Evolutionary conservation across 2,888 invertebrate species (phyloP).

Genomic region (Mesochorus sp.): DNA sequence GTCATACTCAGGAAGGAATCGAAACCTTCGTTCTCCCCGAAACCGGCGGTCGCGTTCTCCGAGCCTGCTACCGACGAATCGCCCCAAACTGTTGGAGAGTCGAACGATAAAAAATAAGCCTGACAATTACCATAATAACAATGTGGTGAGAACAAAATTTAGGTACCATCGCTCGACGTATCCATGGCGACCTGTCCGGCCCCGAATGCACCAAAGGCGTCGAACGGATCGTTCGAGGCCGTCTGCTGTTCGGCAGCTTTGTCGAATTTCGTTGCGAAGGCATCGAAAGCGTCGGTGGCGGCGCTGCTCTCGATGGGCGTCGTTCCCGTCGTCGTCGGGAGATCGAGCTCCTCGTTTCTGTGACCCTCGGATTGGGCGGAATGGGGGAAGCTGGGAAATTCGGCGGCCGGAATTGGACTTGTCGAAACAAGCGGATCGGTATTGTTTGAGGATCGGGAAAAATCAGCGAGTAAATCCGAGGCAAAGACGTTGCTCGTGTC

Average conservation of each 20-base stretch:
- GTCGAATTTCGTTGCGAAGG: constrained; percentile 95
- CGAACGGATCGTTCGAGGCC: constrained; percentile 82
- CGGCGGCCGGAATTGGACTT: constrained; percentile 72
- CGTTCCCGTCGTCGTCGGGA: constrained; percentile 72
- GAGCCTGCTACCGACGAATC: constrained; percentile 77
- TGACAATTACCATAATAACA: neutral
- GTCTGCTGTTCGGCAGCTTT: constrained; percentile 85
- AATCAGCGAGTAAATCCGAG: constrained; percentile 67
- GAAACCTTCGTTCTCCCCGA: constrained; percentile 88
- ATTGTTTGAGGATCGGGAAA: constrained; percentile 46
- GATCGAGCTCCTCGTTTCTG: constrained; percentile 71
- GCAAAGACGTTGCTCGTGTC: constrained; percentile 58
- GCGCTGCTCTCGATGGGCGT: constrained; percentile 79
- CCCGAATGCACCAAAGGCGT: constrained; percentile 82
- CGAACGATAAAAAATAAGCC: constrained; percentile 17
- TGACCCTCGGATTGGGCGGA: constrained; percentile 66
- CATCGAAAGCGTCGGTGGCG: constrained; percentile 91
- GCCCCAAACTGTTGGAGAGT: constrained; percentile 81
- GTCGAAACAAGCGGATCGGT: constrained; percentile 62
- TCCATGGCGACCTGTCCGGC: constrained; percentile 80
- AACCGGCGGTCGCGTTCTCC: constrained; percentile 81
- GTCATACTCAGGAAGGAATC: constrained; percentile 92
- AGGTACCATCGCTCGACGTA: constrained; percentile 79
- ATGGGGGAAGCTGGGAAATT: constrained; percentile 74
- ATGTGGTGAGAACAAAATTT: neutral